Evolutionary conservation across 1,140 invertebrate species (phyloP).

Genomic region (Zaprionus africanus): DNA sequence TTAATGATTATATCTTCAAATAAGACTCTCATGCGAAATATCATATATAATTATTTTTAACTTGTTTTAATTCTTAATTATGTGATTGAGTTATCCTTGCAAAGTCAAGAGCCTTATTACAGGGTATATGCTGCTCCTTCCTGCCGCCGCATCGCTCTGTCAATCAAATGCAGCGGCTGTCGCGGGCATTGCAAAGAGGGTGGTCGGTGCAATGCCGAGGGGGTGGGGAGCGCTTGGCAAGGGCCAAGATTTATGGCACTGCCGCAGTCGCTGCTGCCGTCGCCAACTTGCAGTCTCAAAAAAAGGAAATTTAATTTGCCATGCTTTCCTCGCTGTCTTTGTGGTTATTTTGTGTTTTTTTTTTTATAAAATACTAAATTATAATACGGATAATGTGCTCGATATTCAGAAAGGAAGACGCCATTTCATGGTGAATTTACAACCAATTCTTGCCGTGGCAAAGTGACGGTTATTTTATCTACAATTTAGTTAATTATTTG

Average conservation of each 20-base stretch:
- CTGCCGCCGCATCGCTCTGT: slow-evolving; percentile 49
- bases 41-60: no score
- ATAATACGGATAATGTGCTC: slow-evolving; percentile 62
- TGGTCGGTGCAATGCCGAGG: background rate
- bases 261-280: slow-evolving; percentile 29
- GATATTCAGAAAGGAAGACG: slow-evolving; percentile 59
- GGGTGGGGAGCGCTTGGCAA: slow-evolving; percentile 58
- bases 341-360: slow-evolving; percentile 10
- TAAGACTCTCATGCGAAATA: no score
- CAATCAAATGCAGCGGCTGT: slow-evolving; percentile 56
- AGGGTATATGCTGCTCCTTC: slow-evolving; percentile 32
- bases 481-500: slow-evolving; percentile 44
- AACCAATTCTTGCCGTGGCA: slow-evolving; percentile 63
- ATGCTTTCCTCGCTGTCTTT: slow-evolving; percentile 29
- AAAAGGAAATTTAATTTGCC: slow-evolving; percentile 74
- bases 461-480: slow-evolving; percentile 60
- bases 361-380: slow-evolving; percentile 31
- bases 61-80: no score
- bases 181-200: slow-evolving; percentile 23
- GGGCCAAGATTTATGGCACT: slow-evolving; percentile 69
- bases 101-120: background rate
- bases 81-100: background rate
- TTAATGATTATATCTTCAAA: no score
- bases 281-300: slow-evolving; percentile 36
- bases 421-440: slow-evolving; percentile 84